Evolutionary conservation across 2,888 invertebrate genomes (phyloP).

Genomic region (Notodonta ziczac): DNA sequence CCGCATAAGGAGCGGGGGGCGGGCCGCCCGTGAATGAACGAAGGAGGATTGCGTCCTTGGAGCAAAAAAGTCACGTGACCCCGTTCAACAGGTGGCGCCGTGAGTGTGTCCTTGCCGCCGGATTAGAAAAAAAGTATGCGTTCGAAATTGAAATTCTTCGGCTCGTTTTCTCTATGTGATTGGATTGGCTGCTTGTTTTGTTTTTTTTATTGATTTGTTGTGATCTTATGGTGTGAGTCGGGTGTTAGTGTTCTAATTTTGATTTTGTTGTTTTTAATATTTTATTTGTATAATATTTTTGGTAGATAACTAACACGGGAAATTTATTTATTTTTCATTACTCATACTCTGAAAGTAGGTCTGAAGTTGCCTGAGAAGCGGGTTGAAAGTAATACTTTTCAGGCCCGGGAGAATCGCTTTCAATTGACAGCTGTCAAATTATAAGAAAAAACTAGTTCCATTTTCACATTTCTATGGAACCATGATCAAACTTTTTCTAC

Average conservation of each 20-base stretch:
- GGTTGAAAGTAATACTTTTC: too few species aligned
- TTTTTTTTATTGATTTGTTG: conserved; percentile 9
- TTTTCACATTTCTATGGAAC: too few species aligned
- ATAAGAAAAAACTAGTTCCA: too few species aligned
- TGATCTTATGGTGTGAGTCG: not conserved
- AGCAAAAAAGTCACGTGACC: conserved; percentile 84
- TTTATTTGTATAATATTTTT: not conserved
- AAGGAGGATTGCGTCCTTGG: conserved; percentile 83
- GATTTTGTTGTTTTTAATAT: not conserved
- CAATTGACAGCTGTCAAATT: too few species aligned
- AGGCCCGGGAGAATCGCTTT: too few species aligned
- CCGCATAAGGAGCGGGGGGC: conserved; percentile 77
- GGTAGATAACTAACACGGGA: not conserved
- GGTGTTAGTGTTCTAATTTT: not conserved
- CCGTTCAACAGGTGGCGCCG: conserved; percentile 81
- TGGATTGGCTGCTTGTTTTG: conserved; percentile 10
- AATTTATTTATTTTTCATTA: too few species aligned
- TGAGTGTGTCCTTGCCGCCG: conserved; percentile 76
- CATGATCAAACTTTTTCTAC: too few species aligned
- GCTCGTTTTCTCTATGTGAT: conserved; percentile 25
- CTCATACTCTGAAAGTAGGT: too few species aligned
- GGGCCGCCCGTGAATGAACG: conserved; percentile 82
- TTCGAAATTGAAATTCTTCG: conserved; percentile 40
- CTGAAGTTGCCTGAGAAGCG: too few species aligned
- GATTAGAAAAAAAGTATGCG: conserved; percentile 64